Evolutionary conservation across 2,888 invertebrate species (phyloP).

Genomic region (Xanthorhoe designata): DNA sequence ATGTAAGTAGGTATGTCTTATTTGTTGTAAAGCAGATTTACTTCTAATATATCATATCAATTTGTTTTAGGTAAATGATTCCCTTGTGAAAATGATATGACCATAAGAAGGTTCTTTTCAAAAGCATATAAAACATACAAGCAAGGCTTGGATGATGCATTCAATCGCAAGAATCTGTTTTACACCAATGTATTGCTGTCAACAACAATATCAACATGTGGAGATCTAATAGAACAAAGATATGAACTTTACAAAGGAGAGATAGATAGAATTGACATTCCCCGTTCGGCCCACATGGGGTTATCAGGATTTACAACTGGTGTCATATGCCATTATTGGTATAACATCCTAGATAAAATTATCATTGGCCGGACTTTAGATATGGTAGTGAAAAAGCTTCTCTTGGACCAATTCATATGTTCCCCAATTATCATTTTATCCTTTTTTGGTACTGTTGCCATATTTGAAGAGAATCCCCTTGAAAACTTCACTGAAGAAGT

Average conservation of each 20-base stretch:
- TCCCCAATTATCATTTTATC: constrained; percentile 92
- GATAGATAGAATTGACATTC: constrained; percentile 83
- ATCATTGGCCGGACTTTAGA: constrained; percentile 88
- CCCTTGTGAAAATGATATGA: constrained; percentile 50
- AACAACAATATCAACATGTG: constrained; percentile 89
- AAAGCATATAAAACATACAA: constrained; percentile 59
- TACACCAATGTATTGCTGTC: constrained; percentile 93
- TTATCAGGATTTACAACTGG: constrained; percentile 92
- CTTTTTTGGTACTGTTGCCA: constrained; percentile 91
- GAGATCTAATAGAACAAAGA: constrained; percentile 92
- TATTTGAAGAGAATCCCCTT: constrained; percentile 88
- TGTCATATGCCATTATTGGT: constrained; percentile 94
- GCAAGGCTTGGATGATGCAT: constrained; percentile 70
- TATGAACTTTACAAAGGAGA: constrained; percentile 88
- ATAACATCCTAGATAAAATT: constrained; percentile 89
- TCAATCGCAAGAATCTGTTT: constrained; percentile 88
- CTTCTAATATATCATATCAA: constrained; percentile 35
- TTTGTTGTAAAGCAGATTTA: constrained; percentile 52
- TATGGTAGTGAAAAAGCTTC: constrained; percentile 90
- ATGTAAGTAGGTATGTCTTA: not conserved
- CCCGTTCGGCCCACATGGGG: constrained; percentile 91
- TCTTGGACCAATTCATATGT: constrained; percentile 93
- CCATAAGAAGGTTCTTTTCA: constrained; percentile 62
- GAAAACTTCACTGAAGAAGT: constrained; percentile 89
- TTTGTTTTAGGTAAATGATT: constrained; percentile 64